phyloP scores from a whole-genome alignment of 2,888 invertebrate genomes.

The Strigamia transsilvanica region DNA sequence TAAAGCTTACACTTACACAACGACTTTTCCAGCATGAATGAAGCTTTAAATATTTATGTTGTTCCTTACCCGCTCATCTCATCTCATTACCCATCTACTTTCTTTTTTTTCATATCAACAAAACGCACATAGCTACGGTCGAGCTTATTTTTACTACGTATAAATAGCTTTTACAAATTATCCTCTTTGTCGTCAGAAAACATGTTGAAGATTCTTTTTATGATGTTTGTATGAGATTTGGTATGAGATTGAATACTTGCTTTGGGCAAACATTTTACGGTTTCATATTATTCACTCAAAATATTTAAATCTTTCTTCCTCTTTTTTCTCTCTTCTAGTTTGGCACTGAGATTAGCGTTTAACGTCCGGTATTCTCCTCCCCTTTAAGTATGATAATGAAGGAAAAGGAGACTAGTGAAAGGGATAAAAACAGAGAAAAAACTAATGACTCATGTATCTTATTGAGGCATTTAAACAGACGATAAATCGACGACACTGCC shows the following conservation, averaged over 20 bases:
- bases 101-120: neutral
- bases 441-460: constrained; percentile 3
- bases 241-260: neutral
- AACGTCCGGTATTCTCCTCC: neutral
- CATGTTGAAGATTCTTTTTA: neutral
- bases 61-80: neutral
- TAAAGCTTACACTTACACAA: neutral
- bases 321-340: neutral
- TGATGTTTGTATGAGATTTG: neutral
- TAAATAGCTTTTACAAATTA: neutral
- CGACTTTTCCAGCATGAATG: constrained; percentile 2
- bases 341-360: neutral
- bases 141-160: constrained; percentile 3
- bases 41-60: neutral
- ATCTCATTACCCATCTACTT: neutral
- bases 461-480: neutral
- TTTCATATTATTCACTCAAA: neutral
- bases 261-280: neutral
- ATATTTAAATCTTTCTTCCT: neutral
- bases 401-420: neutral
- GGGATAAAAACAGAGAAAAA: too few species aligned
- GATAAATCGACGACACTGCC: neutral
- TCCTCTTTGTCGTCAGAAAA: constrained; percentile 2
- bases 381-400: neutral
- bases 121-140: neutral